phyloP scores from a whole-genome alignment of 2,888 invertebrate species.

The Plemyria rubiginata region DNA sequence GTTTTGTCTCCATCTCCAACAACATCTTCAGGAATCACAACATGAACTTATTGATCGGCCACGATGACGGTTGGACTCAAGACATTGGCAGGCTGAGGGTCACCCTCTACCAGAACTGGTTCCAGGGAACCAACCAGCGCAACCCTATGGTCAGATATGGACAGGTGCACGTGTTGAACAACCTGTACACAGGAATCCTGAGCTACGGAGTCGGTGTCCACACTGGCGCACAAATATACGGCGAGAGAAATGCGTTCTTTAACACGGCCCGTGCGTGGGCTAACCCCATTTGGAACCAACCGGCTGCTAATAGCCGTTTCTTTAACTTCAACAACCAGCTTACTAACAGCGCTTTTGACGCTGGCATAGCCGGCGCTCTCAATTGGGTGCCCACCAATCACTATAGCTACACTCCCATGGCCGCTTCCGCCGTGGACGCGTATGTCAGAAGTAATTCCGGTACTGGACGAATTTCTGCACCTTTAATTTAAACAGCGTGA shows the following conservation, averaged over 20 bases:
- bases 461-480: constrained; percentile 2
- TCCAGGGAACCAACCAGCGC: constrained; percentile 24
- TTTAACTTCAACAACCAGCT: constrained; percentile 16
- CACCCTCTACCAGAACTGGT: constrained; percentile 32
- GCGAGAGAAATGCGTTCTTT: constrained; percentile 23
- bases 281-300: constrained; percentile 12
- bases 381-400: constrained; percentile 11
- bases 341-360: constrained; percentile 17
- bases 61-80: constrained; percentile 9
- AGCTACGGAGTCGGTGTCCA: constrained; percentile 28
- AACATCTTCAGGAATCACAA: constrained; percentile 31
- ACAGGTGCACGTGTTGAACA: constrained; percentile 28
- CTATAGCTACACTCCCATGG: constrained; percentile 25
- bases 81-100: constrained; percentile 22
- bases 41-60: constrained; percentile 28
- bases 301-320: constrained; percentile 6
- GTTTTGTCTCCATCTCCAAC: constrained; percentile 24
- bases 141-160: constrained; percentile 32
- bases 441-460: constrained; percentile 23
- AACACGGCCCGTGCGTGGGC: constrained; percentile 26
- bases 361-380: not conserved
- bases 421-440: not conserved
- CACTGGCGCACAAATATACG: constrained; percentile 18
- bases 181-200: constrained; percentile 20
- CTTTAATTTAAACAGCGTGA: not conserved